Evolutionary conservation across 2,113 vertebrate species (phyloP).

Genomic region (Cinclus cinclus): DNA sequence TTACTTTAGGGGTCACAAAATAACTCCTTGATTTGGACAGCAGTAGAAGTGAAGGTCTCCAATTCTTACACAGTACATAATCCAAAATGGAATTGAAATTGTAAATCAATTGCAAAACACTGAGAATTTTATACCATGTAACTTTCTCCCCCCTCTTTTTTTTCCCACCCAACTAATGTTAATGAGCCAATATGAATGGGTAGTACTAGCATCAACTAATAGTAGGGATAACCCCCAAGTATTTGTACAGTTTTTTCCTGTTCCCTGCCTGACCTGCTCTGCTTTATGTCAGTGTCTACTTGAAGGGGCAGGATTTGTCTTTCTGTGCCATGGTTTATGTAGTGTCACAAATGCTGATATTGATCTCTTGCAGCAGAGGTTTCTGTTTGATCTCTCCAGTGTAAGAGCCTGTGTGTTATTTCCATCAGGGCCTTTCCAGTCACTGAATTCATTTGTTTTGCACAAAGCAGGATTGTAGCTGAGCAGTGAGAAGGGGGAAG

Average conservation of each 20-base stretch:
- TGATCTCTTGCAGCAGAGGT: slow-evolving; percentile 13
- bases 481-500: neutral
- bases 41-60: neutral
- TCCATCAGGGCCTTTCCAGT: slow-evolving; percentile 11
- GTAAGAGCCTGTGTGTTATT: neutral
- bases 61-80: neutral
- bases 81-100: neutral
- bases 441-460: slow-evolving; percentile 22
- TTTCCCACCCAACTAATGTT: neutral
- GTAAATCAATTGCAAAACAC: neutral
- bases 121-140: neutral
- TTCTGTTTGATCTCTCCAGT: slow-evolving; percentile 39
- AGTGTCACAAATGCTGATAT: slow-evolving; percentile 23
- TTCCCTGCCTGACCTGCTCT: slow-evolving; percentile 50
- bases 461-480: slow-evolving; percentile 38
- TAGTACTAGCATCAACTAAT: neutral
- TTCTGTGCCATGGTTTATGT: slow-evolving; percentile 33
- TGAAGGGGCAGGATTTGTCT: slow-evolving; percentile 14
- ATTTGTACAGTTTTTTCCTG: slow-evolving; percentile 21
- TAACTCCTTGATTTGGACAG: neutral
- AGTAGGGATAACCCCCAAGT: neutral
- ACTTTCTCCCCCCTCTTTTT: neutral
- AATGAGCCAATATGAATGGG: neutral
- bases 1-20: neutral
- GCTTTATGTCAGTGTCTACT: slow-evolving; percentile 32